Percentiles rank a stretch among this genome's conserved stretches.
Conservation (phyloP, 2,888 invertebrate species). For the Machimus atricapillus region DNA sequence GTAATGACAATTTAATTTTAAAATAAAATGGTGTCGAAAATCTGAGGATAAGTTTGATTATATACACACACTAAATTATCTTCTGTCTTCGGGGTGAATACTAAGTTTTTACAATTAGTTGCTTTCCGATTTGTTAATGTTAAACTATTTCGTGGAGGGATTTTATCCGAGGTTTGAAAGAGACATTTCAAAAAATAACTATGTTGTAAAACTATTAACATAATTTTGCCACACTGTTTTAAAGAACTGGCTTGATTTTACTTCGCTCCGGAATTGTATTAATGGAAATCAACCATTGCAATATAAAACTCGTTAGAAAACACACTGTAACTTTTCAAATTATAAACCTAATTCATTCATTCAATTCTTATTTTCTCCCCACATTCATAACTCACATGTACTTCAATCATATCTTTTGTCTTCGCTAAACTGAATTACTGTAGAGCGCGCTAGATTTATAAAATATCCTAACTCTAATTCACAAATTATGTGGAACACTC, state of each 20-base stretch:
- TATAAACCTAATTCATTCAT: neutral
- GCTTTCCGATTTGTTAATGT: conserved; percentile 1
- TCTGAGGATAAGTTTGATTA: conserved; percentile 27
- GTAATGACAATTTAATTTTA: conserved; percentile 11
- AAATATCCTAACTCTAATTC: neutral
- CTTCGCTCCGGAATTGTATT: neutral
- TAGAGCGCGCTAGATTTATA: neutral
- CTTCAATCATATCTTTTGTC: neutral
- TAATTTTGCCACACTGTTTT: neutral
- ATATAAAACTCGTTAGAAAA: neutral
- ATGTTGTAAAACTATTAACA: neutral
- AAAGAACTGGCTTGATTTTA: neutral
- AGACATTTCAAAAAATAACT: neutral
- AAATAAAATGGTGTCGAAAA: conserved; percentile 8
- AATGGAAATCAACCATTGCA: neutral
- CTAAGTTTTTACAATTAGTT: conserved; percentile 33
- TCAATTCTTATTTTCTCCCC: neutral
- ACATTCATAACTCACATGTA: neutral
- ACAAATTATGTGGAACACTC: neutral
- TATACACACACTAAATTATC: conserved; percentile 46
- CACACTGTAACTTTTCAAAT: neutral
- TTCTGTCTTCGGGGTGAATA: conserved; percentile 40
- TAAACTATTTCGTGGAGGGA: neutral
- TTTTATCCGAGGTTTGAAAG: neutral
- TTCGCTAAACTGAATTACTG: neutral